Percentiles rank a stretch among this genome's conserved stretches.
Evolutionary conservation across 2,113 vertebrate genomes (phyloP).

Genomic region (Eclectus roratus): DNA sequence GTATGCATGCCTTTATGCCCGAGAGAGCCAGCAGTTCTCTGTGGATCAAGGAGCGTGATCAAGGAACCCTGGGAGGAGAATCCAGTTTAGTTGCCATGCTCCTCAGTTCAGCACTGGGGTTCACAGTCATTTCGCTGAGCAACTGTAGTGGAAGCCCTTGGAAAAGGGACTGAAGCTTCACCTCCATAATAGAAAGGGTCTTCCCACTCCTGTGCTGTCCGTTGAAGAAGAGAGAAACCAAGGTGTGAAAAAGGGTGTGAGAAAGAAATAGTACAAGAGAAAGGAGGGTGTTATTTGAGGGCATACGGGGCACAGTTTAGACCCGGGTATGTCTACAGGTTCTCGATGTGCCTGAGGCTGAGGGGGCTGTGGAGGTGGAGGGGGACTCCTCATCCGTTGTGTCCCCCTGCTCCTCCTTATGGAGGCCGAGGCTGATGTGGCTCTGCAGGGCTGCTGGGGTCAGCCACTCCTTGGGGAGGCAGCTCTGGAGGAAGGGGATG

Average conservation of each 20-base stretch:
- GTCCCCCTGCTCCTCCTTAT: slow-evolving; percentile 84
- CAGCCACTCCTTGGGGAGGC: slow-evolving; percentile 92
- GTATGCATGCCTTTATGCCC: background rate
- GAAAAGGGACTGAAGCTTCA: slow-evolving; percentile 9
- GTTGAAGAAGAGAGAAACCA: background rate
- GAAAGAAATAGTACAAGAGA: background rate
- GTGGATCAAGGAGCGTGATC: background rate
- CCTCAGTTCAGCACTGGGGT: background rate
- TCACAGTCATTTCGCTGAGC: background rate
- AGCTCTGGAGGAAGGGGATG: slow-evolving; percentile 94
- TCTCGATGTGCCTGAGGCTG: slow-evolving; percentile 76
- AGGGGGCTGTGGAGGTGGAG: background rate
- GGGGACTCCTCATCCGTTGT: slow-evolving; percentile 82
- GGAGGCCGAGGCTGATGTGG: slow-evolving; percentile 91
- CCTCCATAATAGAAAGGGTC: background rate
- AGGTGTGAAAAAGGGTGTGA: background rate
- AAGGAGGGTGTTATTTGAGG: background rate
- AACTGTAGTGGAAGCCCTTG: background rate
- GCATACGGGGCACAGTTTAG: slow-evolving; percentile 55
- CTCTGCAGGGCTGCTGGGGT: slow-evolving; percentile 93
- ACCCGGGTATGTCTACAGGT: slow-evolving; percentile 90
- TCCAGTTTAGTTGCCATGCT: background rate
- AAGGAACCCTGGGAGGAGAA: background rate
- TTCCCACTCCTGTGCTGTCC: background rate
- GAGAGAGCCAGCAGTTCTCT: background rate